A percentile compares a stretch with the other conserved stretches of the same genome.
Conservation (phyloP, 35 echinoderm and acorn worm genomes). For the Heliocidaris erythrogramma region DNA sequence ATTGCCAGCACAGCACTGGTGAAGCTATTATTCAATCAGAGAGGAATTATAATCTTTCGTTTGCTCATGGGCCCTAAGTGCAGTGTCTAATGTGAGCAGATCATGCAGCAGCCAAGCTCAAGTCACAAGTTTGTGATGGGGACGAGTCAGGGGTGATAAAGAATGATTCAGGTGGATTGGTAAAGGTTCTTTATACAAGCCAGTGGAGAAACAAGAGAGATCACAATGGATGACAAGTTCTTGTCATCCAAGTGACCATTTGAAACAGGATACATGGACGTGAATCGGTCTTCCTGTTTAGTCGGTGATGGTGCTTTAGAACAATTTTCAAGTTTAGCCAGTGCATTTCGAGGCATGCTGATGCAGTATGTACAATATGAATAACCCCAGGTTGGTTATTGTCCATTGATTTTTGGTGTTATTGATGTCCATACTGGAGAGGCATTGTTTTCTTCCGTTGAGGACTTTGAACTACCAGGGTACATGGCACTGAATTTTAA, state of each 20-base stretch:
- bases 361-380: too few species aligned
- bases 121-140: not conserved
- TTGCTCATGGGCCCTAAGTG: not conserved
- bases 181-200: not conserved
- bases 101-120: not conserved
- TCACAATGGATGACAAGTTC: not conserved
- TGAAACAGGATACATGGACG: not conserved
- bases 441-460: not conserved
- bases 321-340: not conserved
- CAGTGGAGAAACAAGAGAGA: not conserved
- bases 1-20: not conserved
- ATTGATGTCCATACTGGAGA: not conserved
- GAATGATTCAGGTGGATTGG: not conserved
- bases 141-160: not conserved
- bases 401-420: too few species aligned
- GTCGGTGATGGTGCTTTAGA: not conserved
- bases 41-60: conserved; percentile 39
- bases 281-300: not conserved
- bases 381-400: too few species aligned
- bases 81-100: not conserved
- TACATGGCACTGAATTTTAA: not conserved
- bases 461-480: not conserved
- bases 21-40: conserved; percentile 29
- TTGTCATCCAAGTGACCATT: not conserved
- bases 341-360: not conserved